Evolutionary conservation across 2,797 vertebrate genomes (phyloP).

Genomic region (Leucoraja ocellata): DNA sequence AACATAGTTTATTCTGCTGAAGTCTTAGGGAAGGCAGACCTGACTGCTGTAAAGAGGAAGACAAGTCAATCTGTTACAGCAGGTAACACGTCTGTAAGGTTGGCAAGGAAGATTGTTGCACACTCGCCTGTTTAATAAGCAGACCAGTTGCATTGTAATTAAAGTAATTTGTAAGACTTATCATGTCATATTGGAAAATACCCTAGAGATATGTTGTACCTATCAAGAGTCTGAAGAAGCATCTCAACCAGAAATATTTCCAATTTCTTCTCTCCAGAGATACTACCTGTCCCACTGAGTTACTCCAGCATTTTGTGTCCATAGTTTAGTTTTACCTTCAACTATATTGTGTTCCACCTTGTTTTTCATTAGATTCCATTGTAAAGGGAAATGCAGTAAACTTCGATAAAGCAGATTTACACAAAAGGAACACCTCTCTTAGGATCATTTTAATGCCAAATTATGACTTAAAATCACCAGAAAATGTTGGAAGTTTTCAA

Average conservation of each 20-base stretch:
- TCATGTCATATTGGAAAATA: not conserved
- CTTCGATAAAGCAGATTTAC: not conserved
- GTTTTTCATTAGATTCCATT: not conserved
- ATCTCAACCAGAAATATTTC: too few relatives aligned
- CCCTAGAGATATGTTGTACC: not conserved
- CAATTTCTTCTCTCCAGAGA: too few relatives aligned
- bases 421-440: not conserved
- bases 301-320: too few relatives aligned
- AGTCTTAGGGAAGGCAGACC: not conserved
- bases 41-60: not conserved
- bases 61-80: not conserved
- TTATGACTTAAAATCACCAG: not conserved
- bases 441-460: not conserved
- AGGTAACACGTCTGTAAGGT: not conserved
- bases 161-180: not conserved
- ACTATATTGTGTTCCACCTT: not conserved
- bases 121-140: not conserved
- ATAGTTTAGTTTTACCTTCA: too few relatives aligned
- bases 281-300: too few relatives aligned
- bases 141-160: not conserved
- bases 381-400: not conserved
- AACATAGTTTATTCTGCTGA: not conserved
- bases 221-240: not conserved
- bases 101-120: not conserved
- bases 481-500: not conserved